Evolutionary conservation across 2,797 vertebrate species (phyloP).

Genomic region (Brachyalestes nurse): DNA sequence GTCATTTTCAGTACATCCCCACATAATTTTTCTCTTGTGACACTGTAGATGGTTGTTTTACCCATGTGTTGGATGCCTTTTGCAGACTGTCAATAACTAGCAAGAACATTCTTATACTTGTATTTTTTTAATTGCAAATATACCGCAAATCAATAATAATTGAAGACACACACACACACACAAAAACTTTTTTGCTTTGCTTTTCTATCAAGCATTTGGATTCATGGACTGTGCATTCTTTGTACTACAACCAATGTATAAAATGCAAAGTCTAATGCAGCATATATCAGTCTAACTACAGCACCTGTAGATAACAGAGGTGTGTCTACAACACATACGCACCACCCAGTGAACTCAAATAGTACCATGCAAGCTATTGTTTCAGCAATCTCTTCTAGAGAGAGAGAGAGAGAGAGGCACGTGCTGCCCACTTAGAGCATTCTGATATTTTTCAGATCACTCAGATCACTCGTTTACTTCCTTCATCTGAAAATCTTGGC

Average conservation of each 20-base stretch:
- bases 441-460: background rate
- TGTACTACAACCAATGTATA: background rate
- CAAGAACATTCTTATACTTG: background rate
- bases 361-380: slow-evolving; percentile 30
- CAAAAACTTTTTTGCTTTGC: background rate
- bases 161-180: too few relatives aligned
- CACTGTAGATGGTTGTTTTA: too few relatives aligned
- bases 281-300: slow-evolving; percentile 15
- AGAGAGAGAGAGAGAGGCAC: background rate
- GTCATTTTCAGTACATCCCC: too few relatives aligned
- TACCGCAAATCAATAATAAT: slow-evolving; percentile 4
- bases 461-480: background rate
- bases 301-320: background rate
- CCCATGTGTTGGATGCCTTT: too few relatives aligned
- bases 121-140: slow-evolving; percentile 13
- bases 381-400: slow-evolving; percentile 5
- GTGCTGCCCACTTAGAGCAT: background rate
- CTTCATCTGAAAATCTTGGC: slow-evolving; percentile 27
- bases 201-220: background rate
- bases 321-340: background rate
- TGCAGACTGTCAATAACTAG: background rate
- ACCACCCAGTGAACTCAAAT: slow-evolving; percentile 27
- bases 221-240: background rate
- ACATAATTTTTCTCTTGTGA: too few relatives aligned
- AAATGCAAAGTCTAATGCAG: slow-evolving; percentile 29